Conservation (phyloP, 2,888 invertebrate genomes). For the Rhagophthalmus giganteus region DNA sequence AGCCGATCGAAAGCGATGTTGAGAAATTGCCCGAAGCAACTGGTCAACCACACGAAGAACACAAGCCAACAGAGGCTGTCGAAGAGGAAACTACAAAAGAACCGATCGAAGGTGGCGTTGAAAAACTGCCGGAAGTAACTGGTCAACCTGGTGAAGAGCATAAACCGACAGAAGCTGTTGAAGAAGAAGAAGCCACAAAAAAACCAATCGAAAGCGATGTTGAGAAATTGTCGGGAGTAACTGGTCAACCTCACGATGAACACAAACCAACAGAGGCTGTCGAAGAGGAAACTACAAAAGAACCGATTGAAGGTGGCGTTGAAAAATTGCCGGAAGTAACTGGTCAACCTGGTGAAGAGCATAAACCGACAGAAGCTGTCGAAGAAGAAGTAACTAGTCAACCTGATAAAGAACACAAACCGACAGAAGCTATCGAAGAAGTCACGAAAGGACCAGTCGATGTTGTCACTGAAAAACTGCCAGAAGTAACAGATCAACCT, state of each 20-base stretch:
- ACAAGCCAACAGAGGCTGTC: neutral
- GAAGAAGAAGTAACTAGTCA: neutral
- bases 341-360: neutral
- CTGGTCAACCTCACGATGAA: neutral
- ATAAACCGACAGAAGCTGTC: neutral
- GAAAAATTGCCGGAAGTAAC: neutral
- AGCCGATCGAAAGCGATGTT: too few species aligned
- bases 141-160: constrained; percentile 1
- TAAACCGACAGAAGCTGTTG: neutral
- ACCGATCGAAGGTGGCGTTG: too few species aligned
- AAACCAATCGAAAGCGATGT: neutral
- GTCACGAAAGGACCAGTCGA: neutral
- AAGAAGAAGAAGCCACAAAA: neutral
- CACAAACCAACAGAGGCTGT: neutral
- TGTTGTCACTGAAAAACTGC: neutral
- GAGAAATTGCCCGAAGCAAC: too few species aligned
- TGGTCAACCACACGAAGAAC: too few species aligned
- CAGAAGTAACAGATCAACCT: neutral
- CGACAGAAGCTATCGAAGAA: constrained; percentile 1
- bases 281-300: neutral
- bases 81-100: constrained; percentile 2
- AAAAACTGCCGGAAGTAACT: neutral
- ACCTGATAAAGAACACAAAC: neutral
- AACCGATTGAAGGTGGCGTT: neutral
- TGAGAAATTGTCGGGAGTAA: constrained; percentile 1